A percentile compares a stretch with the other conserved stretches of the same genome.
Conservation (phyloP, 2,797 vertebrate genomes). For the Thaleichthys pacificus region DNA sequence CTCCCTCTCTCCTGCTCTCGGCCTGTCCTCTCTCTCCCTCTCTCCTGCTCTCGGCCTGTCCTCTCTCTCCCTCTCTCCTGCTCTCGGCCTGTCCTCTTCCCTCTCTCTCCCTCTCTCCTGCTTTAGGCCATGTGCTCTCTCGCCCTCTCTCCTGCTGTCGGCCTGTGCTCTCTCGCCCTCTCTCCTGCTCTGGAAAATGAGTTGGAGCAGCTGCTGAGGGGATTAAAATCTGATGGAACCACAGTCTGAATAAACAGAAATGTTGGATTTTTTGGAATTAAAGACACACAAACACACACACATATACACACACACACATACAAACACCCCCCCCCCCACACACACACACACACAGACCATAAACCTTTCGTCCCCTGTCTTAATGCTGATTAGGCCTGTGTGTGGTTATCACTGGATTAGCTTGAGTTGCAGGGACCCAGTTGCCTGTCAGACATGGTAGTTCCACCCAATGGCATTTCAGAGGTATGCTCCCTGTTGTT, state of each 20-base stretch:
- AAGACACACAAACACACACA: constrained; percentile 40
- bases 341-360: constrained; percentile 28
- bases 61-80: background rate
- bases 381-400: constrained; percentile 41
- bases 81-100: too few species aligned
- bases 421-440: constrained; percentile 24
- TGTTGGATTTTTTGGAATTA: constrained; percentile 59
- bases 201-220: constrained; percentile 73
- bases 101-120: constrained; percentile 24
- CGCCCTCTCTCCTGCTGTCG: background rate
- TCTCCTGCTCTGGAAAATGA: constrained; percentile 67
- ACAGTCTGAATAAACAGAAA: constrained; percentile 68
- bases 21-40: background rate
- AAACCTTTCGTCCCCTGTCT: constrained; percentile 36
- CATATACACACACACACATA: background rate
- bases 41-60: background rate
- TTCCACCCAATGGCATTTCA: too few species aligned
- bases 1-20: background rate
- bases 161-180: background rate
- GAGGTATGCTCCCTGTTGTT: too few species aligned
- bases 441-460: too few species aligned
- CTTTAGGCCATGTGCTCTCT: constrained; percentile 10
- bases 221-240: constrained; percentile 72
- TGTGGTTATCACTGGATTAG: constrained; percentile 47
- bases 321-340: constrained; percentile 15